Base-by-base conservation (phyloP, 2,888 invertebrate genomes). In the Smittia aterrima region DNA sequence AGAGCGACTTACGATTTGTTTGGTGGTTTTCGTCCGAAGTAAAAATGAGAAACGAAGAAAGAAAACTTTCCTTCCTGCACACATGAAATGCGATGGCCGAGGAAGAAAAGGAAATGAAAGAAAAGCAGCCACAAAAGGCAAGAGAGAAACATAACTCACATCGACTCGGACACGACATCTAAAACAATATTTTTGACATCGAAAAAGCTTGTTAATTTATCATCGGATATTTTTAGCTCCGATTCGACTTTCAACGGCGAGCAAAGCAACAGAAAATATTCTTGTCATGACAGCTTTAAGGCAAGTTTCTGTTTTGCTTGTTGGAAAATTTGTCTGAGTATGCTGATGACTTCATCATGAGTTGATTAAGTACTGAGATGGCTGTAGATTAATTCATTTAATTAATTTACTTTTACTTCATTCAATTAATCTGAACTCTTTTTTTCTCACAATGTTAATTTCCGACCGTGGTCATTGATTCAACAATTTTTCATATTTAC, bases 401-500 rank as follows among this genome's bases (percentile, higher is more conserved):
- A 58, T 7, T 58, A 58, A 47, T 58, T 18, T 58, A 32, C 32
- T 32, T 32, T n/a, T n/a, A n/a, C n/a, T n/a, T n/a, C n/a, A n/a
- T n/a, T 47, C 47, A 47, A 7, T 3, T 47, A 47, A n/a, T 47
- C 22, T 58, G 18, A 20, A 20, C 22, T 58, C 9, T 58, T 1
- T 20, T 9, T 1, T 58, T 22, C 58, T 32, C 9, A 40, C 53
- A 74, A 66, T 74, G 74, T 74, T 74, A 74, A 74, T 74, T 74
- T 74, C 66, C 66, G 74, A 74, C 74, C 74, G 74, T 74, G 74
- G 74, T 74, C 74, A 66, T 27, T 66, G 25, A 32, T 74, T 66
- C 53, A 74, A 74, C 53, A 66, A 66, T 73, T 24, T 32, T 73
- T 73, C 64, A 66, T 74, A 74, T 74, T 74, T 74, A 74, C 74